Percentiles rank a stretch among this genome's conserved stretches.
Evolutionary conservation across 2,113 vertebrate species (phyloP).

Genomic region (Leucoraja erinaceus): DNA sequence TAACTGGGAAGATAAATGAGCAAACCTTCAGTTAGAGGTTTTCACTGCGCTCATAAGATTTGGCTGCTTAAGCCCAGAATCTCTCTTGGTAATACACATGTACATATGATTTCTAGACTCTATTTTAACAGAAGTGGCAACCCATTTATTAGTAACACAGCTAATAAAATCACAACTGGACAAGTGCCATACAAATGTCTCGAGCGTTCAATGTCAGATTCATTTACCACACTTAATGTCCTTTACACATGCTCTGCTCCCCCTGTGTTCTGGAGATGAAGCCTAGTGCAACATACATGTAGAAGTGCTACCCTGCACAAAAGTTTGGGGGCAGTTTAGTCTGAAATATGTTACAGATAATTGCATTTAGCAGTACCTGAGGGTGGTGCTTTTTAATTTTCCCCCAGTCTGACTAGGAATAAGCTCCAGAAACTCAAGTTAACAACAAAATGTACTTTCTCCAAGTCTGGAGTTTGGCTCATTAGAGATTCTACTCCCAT

Average conservation of each 20-base stretch:
- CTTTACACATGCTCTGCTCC: not conserved
- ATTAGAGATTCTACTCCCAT: not conserved
- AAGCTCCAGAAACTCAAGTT: not conserved
- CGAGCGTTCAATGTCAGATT: not conserved
- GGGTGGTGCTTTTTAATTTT: not conserved
- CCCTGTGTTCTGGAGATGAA: not conserved
- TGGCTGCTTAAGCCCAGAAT: not conserved
- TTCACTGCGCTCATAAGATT: not conserved
- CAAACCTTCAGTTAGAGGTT: not conserved
- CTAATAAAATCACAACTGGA: not conserved
- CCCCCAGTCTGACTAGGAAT: not conserved
- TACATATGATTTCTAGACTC: not conserved
- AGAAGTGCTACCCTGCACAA: too few relatives aligned
- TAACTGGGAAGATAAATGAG: not conserved
- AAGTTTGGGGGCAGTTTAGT: not conserved
- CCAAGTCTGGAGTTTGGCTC: not conserved
- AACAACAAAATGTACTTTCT: not conserved
- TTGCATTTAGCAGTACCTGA: not conserved
- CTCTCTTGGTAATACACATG: not conserved
- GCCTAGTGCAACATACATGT: too few relatives aligned
- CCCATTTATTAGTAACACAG: not conserved
- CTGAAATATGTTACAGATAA: not conserved
- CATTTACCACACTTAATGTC: not conserved
- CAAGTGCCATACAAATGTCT: not conserved
- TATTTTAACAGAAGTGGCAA: not conserved